A percentile compares a stretch with the other conserved stretches of the same genome.
Conservation (phyloP, 2,888 invertebrate genomes). For the Fabriciana adippe region DNA sequence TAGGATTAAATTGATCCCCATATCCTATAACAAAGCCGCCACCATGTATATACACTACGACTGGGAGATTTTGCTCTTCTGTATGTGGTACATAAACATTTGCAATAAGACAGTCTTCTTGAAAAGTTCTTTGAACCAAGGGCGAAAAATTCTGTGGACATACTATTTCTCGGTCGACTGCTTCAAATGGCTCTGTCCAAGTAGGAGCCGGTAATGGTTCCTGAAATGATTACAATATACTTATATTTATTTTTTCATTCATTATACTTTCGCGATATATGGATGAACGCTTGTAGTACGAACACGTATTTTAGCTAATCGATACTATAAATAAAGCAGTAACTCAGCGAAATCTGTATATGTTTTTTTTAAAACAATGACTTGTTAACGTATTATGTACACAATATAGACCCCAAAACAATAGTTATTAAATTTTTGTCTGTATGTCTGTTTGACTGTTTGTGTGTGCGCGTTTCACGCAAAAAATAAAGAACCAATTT, state of each 20-base stretch:
- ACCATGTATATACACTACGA: slow-evolving; percentile 68
- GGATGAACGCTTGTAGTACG: too few species aligned
- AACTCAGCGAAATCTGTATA: too few species aligned
- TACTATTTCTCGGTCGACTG: slow-evolving; percentile 42
- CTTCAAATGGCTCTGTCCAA: slow-evolving; percentile 45
- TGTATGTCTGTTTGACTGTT: too few species aligned
- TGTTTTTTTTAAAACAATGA: too few species aligned
- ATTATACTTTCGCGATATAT: not conserved
- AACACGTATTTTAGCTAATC: too few species aligned
- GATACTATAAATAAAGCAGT: too few species aligned
- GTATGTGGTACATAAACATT: slow-evolving; percentile 49
- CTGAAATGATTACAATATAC: slow-evolving; percentile 36
- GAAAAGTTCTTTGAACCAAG: slow-evolving; percentile 25
- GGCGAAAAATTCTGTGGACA: slow-evolving; percentile 40
- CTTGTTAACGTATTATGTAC: too few species aligned
- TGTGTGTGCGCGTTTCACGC: too few species aligned
- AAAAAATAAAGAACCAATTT: too few species aligned
- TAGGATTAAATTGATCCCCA: slow-evolving; percentile 49
- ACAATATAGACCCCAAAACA: too few species aligned
- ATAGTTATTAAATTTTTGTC: too few species aligned
- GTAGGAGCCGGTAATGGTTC: slow-evolving; percentile 52
- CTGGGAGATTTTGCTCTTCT: slow-evolving; percentile 50
- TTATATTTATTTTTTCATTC: not conserved
- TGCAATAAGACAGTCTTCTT: slow-evolving; percentile 49
- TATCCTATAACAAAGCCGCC: slow-evolving; percentile 63